Evolutionary conservation across 2,888 invertebrate genomes (phyloP), one percentile per base, ranked within the genome.

Genomic region (Hypselothyrea guttata): DNA sequence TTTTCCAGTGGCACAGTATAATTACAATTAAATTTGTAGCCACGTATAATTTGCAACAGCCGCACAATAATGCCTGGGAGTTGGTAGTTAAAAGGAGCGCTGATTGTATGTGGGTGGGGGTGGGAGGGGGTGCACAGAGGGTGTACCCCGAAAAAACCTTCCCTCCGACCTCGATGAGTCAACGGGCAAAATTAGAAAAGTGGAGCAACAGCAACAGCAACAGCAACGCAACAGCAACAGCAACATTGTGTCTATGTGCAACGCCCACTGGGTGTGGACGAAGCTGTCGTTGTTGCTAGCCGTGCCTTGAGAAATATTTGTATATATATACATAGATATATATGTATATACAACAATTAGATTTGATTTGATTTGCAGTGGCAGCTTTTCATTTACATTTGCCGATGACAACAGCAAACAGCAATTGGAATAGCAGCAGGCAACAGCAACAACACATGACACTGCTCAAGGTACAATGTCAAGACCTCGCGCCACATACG

Each of bases 381-480:
- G 63, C 75, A 58, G 78, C 71, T 57, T 76, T 76, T 62, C 57
- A 76, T 77, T 81, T 58, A 55, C 59, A 47, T 56, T 52, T 46
- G 41, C 49, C 76, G 77, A 63, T 73, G 75, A 64, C 65, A 76
- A 55, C 46, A 56, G 57, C 67, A 69, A 9, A n/a, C 40, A 45
- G 18, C 35, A 55, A 31, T 30, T 22, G 22, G 51, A 44, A 9
- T 15, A 13, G 15, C 38, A 44, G 15, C 45, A 41, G 30, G 30
- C 33, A 46, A 47, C 49, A 46, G 38, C 34, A 38, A 40, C 41
- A 53, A 35, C 58, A 58, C 55, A 73, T 84, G 83, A 69, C 76
- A 83, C 70, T 71, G 73, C 64, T 72, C 84, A 84, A 83, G 85
- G 73, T 75, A 53, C 85, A 85, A 79, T 85, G 84, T 84, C 85